Conservation (phyloP, 2,888 invertebrate genomes). For the Sarcophaga rosellei region DNA sequence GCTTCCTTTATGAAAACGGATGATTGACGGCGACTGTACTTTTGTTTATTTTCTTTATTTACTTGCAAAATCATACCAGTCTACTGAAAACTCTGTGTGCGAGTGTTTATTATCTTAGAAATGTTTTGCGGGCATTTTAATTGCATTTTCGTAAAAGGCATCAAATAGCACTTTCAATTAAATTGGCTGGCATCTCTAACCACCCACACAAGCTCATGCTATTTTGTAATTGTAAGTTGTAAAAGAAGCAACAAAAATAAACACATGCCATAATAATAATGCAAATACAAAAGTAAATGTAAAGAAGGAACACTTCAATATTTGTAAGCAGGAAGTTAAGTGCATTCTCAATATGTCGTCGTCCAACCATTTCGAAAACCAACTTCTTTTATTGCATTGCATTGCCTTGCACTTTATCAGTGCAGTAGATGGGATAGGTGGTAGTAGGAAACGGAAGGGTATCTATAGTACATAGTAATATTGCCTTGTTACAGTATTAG, state of each 20-base stretch:
- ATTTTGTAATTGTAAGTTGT: slow-evolving; percentile 2
- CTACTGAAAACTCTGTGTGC: background rate
- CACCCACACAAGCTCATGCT: background rate
- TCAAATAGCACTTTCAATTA: slow-evolving; percentile 80
- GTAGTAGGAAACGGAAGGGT: slow-evolving; percentile 58
- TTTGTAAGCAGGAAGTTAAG: slow-evolving; percentile 76
- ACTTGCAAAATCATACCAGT: slow-evolving; percentile 51
- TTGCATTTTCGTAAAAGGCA: slow-evolving; percentile 76
- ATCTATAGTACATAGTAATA: slow-evolving; percentile 12
- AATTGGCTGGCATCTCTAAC: slow-evolving; percentile 69
- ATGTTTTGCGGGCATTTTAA: slow-evolving; percentile 77
- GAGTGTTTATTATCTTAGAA: slow-evolving; percentile 64
- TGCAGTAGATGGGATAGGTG: background rate
- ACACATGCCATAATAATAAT: slow-evolving; percentile 29
- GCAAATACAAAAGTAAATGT: slow-evolving; percentile 44
- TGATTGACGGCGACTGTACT: slow-evolving; percentile 34
- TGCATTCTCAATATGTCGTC: slow-evolving; percentile 71
- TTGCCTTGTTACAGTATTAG: background rate
- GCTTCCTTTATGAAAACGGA: background rate
- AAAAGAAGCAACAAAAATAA: slow-evolving; percentile 12
- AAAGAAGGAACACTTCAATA: slow-evolving; percentile 56
- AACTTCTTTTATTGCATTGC: slow-evolving; percentile 55
- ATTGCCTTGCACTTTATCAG: background rate
- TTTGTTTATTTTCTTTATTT: slow-evolving; percentile 40
- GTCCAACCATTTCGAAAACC: slow-evolving; percentile 38